Evolutionary conservation across 2,113 vertebrate genomes (phyloP), one percentile per base, ranked within the genome.

Genomic region (Syrmaticus mikado): DNA sequence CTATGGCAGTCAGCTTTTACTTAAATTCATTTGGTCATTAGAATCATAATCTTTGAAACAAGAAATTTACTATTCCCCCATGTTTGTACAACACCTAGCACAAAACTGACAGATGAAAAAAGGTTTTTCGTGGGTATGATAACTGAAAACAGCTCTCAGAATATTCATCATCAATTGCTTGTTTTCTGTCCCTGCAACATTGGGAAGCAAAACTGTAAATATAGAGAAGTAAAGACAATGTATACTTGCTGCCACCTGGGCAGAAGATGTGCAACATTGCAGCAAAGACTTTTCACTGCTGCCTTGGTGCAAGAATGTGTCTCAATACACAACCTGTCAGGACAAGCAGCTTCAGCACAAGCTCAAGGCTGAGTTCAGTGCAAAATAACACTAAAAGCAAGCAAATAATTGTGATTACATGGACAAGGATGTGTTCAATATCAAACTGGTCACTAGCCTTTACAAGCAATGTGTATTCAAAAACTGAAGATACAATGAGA

Each of bases 261-360:
- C 34, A 75, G 40, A n/a, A 67, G n/a, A 80, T 2, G 6, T 4
- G 13, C 34, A 68, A 92, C 64, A 6, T 41, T 81, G 34, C 14
- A 74, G 45, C 14, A 11, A 65, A 93, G 30, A 1, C 2, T 38
- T 64, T 72, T 40, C 43, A 58, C 57, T 55, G 12, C 15, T 36
- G 34, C 16, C 8, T 11, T 10, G 28, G 13, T 0, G 4, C 8
- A 60, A 2, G 2, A 83, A 60, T 0, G 0, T 22, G 27, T 27
- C 34, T 64, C 60, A 77, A 32, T 45, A 57, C 0, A 1, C 24
- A 89, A 48, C 18, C 6, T 73, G 38, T 6, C 40, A 20, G 6
- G 14, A 19, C 17, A 72, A 11, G 57, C 12, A 91, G 62, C 64
- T 72, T 32, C 32, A 7, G 13, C 40, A 58, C 46, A 40, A 52